A percentile compares a stretch with the other conserved stretches of the same genome.
Evolutionary conservation across 1,140 invertebrate genomes (phyloP).

Genomic region (Drosophila novamexicana): DNA sequence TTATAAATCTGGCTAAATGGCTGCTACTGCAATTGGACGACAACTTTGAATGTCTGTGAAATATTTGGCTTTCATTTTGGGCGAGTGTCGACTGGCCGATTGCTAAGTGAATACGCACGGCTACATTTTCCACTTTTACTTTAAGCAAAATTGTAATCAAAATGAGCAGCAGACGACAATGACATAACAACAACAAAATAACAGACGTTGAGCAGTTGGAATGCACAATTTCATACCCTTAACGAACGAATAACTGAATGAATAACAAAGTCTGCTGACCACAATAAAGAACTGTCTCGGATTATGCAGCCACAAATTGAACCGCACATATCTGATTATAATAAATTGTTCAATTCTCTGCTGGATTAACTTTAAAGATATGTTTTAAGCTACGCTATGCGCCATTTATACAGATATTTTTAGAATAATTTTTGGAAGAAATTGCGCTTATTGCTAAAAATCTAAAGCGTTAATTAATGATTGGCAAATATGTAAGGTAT

Average conservation of each 20-base stretch:
- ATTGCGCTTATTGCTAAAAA: too few species aligned
- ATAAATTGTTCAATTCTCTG: too few species aligned
- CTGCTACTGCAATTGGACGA: constrained; percentile 40
- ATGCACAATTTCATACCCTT: constrained; percentile 33
- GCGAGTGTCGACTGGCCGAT: constrained; percentile 4
- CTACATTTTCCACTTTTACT: constrained; percentile 68
- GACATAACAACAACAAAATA: constrained; percentile 20
- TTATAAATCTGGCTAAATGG: constrained; percentile 47
- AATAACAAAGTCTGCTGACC: not conserved
- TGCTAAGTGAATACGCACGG: constrained; percentile 18
- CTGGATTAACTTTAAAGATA: too few species aligned
- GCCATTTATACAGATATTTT: too few species aligned
- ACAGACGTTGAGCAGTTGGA: constrained; percentile 51
- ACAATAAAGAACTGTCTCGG: not conserved
- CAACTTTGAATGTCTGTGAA: constrained; percentile 6
- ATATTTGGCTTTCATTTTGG: constrained; percentile 50
- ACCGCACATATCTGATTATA: too few species aligned
- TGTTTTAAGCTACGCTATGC: too few species aligned
- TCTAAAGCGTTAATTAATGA: too few species aligned
- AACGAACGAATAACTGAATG: not conserved
- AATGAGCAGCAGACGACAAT: constrained; percentile 40
- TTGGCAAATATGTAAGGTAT: too few species aligned
- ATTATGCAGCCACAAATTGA: not conserved
- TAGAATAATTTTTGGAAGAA: too few species aligned
- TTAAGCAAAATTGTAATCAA: constrained; percentile 58